Evolutionary conservation across 2,888 invertebrate species (phyloP).

Genomic region (Acronicta aceris): DNA sequence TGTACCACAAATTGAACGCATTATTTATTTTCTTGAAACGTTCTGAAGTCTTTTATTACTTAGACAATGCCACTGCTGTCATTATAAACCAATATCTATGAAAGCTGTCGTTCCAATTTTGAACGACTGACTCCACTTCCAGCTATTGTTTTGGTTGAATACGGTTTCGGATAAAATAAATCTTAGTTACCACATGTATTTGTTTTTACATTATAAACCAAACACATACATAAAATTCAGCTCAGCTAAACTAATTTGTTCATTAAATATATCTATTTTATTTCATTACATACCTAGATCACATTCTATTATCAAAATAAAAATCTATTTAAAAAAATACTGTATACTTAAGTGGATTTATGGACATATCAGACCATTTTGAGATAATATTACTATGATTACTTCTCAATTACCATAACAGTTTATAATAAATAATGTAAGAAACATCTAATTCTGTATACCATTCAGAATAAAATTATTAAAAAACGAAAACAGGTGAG

Average conservation of each 20-base stretch:
- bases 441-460: background rate
- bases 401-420: background rate
- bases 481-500: background rate
- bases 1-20: conserved; percentile 36
- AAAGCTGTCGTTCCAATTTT: conserved; percentile 27
- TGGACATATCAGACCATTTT: background rate
- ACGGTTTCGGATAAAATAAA: background rate
- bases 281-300: no score
- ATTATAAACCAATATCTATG: conserved; percentile 28
- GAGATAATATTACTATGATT: background rate
- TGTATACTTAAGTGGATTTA: background rate
- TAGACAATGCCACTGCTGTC: conserved; percentile 12
- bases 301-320: no score
- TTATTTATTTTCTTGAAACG: conserved; percentile 24
- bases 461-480: background rate
- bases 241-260: no score
- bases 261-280: no score
- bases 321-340: no score
- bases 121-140: conserved; percentile 8
- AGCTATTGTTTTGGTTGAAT: conserved; percentile 34
- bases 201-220: no score
- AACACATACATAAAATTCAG: no score
- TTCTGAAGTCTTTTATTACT: conserved; percentile 25
- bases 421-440: background rate
- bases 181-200: background rate